These are phyloP conservation scores for Todus mexicanus DNA, from an alignment of 2,797 vertebrate species.

Conservation along the genomic window DNA sequence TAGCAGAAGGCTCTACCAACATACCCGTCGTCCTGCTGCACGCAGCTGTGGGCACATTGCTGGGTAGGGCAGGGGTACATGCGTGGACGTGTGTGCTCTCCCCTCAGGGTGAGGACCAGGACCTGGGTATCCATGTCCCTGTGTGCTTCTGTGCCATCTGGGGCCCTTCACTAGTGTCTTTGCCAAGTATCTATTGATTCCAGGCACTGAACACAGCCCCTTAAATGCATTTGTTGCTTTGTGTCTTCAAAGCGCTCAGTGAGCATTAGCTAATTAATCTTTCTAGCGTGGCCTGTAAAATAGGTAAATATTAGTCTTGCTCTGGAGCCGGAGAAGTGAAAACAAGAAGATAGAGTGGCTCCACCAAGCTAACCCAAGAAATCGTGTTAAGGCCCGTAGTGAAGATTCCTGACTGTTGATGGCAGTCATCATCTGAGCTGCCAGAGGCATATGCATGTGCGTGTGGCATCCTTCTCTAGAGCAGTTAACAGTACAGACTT, in stretches of 20 bases:
- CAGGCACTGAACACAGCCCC: background rate
- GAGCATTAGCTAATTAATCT: background rate
- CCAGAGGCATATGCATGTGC: background rate
- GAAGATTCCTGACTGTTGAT: background rate
- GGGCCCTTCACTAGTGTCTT: background rate
- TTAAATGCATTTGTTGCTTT: background rate
- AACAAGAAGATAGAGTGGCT: background rate
- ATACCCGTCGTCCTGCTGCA: background rate
- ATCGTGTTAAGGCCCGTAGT: background rate
- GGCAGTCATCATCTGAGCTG: background rate
- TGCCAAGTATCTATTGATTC: background rate
- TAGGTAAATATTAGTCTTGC: constrained; percentile 2
- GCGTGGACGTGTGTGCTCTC: background rate
- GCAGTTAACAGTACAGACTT: background rate
- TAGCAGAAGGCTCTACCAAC: background rate
- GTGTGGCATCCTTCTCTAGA: background rate
- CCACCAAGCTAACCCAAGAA: background rate
- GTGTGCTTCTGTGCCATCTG: background rate
- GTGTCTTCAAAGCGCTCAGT: background rate
- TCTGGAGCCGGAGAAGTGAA: background rate
- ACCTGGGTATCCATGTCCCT: background rate
- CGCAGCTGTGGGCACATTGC: background rate
- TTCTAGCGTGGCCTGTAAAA: background rate
- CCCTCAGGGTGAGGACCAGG: background rate
- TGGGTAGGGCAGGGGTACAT: rapidly evolving